Percentiles rank a stretch among this genome's conserved stretches.
These are phyloP conservation scores for Rhyacophila evoluta DNA, from an alignment of 2,888 invertebrate species.

Conservation along the genomic window DNA sequence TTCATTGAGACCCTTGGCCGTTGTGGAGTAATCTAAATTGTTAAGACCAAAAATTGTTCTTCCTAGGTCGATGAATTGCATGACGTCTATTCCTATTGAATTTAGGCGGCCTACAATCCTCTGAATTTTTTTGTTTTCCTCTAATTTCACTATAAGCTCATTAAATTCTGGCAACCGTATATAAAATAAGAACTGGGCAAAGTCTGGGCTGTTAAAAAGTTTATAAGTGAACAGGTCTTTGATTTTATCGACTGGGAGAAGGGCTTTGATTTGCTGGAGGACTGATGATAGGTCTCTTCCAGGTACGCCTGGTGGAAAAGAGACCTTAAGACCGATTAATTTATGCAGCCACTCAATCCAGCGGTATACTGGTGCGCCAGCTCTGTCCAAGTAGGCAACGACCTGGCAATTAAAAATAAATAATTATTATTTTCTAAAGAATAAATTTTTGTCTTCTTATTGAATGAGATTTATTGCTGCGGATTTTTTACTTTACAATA, in stretches of 20 bases:
- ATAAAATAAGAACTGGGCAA: constrained; percentile 26
- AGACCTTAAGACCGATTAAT: constrained; percentile 7
- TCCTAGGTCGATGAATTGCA: not conserved
- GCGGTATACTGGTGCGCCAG: constrained; percentile 26
- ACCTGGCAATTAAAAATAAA: not conserved
- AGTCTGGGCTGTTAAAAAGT: constrained; percentile 32
- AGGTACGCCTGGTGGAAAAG: not conserved
- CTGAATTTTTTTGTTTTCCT: constrained; percentile 12
- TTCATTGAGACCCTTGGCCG: constrained; percentile 25
- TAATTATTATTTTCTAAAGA: too few species aligned
- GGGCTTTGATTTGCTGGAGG: constrained; percentile 28
- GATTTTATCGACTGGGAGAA: constrained; percentile 32
- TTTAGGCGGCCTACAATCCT: not conserved
- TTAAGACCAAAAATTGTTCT: constrained; percentile 28
- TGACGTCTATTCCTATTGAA: constrained; percentile 26
- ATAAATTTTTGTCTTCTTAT: too few species aligned
- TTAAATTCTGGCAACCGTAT: constrained; percentile 20
- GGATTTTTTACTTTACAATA: too few species aligned
- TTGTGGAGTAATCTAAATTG: not conserved
- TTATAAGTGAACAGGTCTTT: constrained; percentile 19
- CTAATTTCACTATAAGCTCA: constrained; percentile 4
- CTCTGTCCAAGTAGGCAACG: constrained; percentile 26
- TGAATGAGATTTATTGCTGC: too few species aligned
- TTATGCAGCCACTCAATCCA: constrained; percentile 34
- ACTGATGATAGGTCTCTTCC: constrained; percentile 19